Base-by-base conservation (phyloP, 2,888 invertebrate species). In the Callinectes sapidus region DNA sequence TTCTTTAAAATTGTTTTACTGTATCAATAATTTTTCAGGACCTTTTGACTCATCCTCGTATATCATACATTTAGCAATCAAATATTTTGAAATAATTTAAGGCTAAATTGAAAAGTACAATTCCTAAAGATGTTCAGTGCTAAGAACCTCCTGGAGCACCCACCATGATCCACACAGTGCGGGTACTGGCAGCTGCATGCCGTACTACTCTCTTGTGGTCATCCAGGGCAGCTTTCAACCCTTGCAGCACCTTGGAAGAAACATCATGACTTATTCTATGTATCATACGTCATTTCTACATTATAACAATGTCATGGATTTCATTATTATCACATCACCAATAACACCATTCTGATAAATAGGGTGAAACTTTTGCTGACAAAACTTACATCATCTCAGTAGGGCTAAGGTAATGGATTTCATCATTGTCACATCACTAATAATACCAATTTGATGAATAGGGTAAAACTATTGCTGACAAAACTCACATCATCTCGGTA, bases 151-250 rank as follows among this genome's bases (percentile, higher is more conserved):
- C 92, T 8, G 92, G 92, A 1, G 91, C 92, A 5, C 94, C 95
- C n/a, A 95, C 93, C 55, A 94, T 94, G n/a, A 95, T 89, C 95
- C 95, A 95, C 14, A 71, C 48, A 32, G 89, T 94, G 54, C 94
- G 91, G 1, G 95, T 93, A n/a, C 91, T 87, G 2, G 94, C 87
- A 2, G 95, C 94, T 18, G 86, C 91, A 39, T 77, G 88, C 32
- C 94, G 85, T 71, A 93, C 92, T 0, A 93, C 91, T 18, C 94
- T 87, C 87, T 94, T 94, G 61, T 90, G 91, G 85, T 94, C 94
- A 42, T 91, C 81, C 90, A 94, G 61, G 10, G 85, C 92, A 23
- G 54, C 14, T 81, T 89, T 89, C 87, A 94, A 35, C 39, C 91
- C 93, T 35, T 91, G 71, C 32, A 92, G 87, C 32, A 94, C 92